These are phyloP conservation scores for Dipodomys merriami DNA, from an alignment of 2,113 vertebrate genomes.

Conservation along the genomic window DNA sequence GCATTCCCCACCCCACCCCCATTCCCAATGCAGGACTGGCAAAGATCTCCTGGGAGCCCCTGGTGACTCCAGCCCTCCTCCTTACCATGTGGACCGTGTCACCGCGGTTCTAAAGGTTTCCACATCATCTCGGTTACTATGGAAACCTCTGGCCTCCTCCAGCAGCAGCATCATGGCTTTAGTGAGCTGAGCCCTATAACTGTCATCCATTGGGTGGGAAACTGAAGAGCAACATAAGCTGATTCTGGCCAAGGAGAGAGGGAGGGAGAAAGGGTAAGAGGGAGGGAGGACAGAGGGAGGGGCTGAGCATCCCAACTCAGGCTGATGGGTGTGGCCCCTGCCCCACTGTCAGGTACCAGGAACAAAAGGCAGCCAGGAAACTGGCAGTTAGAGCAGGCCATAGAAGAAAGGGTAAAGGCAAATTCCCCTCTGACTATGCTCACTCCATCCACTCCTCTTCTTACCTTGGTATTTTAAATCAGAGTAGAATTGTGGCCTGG, in stretches of 20 bases:
- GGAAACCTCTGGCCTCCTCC: conserved; percentile 68
- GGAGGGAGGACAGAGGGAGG: not conserved
- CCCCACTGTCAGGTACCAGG: not conserved
- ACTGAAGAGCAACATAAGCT: not conserved
- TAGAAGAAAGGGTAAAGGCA: not conserved
- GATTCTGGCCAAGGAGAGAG: too few relatives aligned
- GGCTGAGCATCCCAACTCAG: too few relatives aligned
- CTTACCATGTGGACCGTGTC: not conserved
- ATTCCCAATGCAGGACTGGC: not conserved
- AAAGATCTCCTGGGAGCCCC: not conserved
- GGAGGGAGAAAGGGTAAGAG: not conserved
- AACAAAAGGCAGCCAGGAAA: not conserved
- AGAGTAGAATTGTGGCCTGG: not conserved
- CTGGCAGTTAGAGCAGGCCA: not conserved
- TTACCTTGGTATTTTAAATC: not conserved
- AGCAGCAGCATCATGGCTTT: not conserved
- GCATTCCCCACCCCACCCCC: not conserved
- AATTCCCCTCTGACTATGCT: not conserved
- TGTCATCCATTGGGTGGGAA: not conserved
- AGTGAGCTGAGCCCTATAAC: not conserved
- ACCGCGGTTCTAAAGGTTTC: not conserved
- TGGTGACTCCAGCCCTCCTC: not conserved
- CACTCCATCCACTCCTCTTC: not conserved
- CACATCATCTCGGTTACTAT: conserved; percentile 63
- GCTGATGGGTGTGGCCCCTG: not conserved